Percentiles rank a stretch among this genome's conserved stretches.
Conservation (phyloP, 2,113 vertebrate genomes). For the Micromys minutus region DNA sequence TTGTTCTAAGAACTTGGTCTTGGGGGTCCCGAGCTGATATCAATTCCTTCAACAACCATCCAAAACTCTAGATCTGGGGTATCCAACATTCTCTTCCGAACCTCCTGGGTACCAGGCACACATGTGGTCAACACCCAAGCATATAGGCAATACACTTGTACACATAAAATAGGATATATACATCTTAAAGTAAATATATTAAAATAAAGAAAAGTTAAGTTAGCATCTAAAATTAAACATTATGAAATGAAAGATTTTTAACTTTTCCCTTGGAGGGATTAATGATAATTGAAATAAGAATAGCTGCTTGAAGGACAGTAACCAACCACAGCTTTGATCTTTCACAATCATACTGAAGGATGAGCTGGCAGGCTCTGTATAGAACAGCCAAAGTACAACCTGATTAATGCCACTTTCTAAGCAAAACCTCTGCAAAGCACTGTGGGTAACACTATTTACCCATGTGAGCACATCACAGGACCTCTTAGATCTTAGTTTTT, state of each 20-base stretch:
- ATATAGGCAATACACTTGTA: background rate
- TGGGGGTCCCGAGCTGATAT: background rate
- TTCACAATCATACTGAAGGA: background rate
- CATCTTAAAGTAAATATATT: background rate
- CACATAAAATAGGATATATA: background rate
- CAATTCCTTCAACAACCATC: background rate
- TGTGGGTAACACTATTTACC: background rate
- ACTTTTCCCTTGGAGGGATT: background rate
- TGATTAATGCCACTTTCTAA: background rate
- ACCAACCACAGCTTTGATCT: background rate
- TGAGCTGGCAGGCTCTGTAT: background rate
- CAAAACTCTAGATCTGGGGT: background rate
- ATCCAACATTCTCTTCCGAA: background rate
- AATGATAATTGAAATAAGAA: background rate
- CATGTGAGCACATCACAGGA: background rate
- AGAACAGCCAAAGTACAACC: background rate
- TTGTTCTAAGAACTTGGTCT: background rate
- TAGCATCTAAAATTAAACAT: constrained; percentile 15
- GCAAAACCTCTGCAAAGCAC: background rate
- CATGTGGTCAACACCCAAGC: background rate
- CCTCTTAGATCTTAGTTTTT: background rate
- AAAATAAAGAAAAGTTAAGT: background rate
- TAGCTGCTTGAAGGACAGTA: background rate
- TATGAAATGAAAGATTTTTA: background rate
- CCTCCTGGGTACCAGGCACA: background rate